These are phyloP conservation scores for Lordiphosa clarofinis DNA, from an alignment of 1,140 invertebrate genomes.

Conservation along the genomic window DNA sequence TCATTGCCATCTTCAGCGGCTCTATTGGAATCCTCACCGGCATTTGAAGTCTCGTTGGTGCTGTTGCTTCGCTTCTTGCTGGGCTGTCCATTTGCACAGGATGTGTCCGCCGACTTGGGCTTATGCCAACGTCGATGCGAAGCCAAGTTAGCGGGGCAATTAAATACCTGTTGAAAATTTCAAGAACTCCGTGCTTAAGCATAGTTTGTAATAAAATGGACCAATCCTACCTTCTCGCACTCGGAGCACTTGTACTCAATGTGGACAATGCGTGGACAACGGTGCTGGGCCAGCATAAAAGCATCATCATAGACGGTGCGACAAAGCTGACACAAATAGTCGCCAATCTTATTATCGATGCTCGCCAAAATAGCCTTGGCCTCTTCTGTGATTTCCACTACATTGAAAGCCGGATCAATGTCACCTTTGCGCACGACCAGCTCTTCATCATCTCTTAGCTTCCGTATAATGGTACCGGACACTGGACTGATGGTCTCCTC, in stretches of 20 bases:
- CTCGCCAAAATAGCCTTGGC: slow-evolving; percentile 95
- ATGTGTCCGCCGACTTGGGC: slow-evolving; percentile 81
- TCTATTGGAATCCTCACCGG: slow-evolving; percentile 37
- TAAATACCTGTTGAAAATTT: slow-evolving; percentile 86
- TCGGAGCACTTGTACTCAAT: slow-evolving; percentile 99
- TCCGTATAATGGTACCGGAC: slow-evolving; percentile 96
- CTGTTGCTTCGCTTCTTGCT: slow-evolving; percentile 67
- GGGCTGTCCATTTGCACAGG: slow-evolving; percentile 12
- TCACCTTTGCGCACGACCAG: slow-evolving; percentile 92
- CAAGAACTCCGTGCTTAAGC: slow-evolving; percentile 26
- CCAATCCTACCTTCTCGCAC: slow-evolving; percentile 89
- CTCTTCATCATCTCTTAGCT: slow-evolving; percentile 89
- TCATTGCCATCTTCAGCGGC: slow-evolving; percentile 50
- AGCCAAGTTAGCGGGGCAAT: slow-evolving; percentile 98
- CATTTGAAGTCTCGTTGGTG: slow-evolving; percentile 53
- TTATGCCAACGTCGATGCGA: slow-evolving; percentile 99
- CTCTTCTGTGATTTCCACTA: slow-evolving; percentile 97
- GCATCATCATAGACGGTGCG: slow-evolving; percentile 95
- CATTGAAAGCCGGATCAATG: slow-evolving; percentile 97
- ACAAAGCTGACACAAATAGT: slow-evolving; percentile 97
- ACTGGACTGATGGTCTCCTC: slow-evolving; percentile 98
- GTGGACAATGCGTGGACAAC: slow-evolving; percentile 97
- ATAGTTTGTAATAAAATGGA: slow-evolving; percentile 30
- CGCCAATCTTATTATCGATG: slow-evolving; percentile 98
- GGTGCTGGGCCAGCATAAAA: slow-evolving; percentile 96